These are phyloP conservation scores for Electrona antarctica DNA, from an alignment of 2,113 vertebrate genomes.

Conservation along the genomic window DNA sequence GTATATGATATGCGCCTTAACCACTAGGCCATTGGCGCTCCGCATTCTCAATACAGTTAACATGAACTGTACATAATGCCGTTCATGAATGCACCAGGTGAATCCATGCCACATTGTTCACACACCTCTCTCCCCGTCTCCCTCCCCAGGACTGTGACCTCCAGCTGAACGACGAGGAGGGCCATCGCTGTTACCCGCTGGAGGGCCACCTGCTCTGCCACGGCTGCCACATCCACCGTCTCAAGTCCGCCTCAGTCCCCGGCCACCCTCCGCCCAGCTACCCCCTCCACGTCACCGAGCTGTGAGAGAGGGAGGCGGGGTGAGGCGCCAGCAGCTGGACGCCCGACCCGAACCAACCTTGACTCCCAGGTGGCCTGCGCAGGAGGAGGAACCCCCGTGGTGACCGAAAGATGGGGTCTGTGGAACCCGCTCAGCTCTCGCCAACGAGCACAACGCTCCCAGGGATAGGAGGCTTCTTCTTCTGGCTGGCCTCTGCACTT, in stretches of 20 bases:
- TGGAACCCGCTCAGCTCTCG: no score
- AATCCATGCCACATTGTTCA: neutral
- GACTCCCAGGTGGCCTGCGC: constrained; percentile 36
- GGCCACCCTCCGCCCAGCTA: constrained; percentile 82
- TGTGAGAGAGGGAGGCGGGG: constrained; percentile 78
- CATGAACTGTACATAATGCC: no score
- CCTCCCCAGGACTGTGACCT: constrained; percentile 89
- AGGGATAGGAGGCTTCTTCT: constrained; percentile 28
- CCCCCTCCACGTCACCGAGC: constrained; percentile 92
- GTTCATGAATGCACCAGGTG: no score
- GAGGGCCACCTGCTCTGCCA: constrained; percentile 95
- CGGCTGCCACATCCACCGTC: constrained; percentile 90
- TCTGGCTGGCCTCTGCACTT: constrained; percentile 25
- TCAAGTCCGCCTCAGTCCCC: constrained; percentile 77
- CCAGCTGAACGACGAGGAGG: constrained; percentile 95
- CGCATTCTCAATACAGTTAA: no score
- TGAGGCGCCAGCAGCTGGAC: neutral
- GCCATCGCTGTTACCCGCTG: constrained; percentile 94
- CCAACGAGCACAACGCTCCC: neutral
- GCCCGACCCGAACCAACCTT: constrained; percentile 14
- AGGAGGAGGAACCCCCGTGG: constrained; percentile 6
- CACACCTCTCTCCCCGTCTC: constrained; percentile 15
- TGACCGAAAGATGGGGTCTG: no score
- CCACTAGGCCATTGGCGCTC: no score
- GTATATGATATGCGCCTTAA: no score